These are phyloP conservation scores for Esox lucius DNA, from an alignment of 2,797 vertebrate species.

Conservation along the genomic window DNA sequence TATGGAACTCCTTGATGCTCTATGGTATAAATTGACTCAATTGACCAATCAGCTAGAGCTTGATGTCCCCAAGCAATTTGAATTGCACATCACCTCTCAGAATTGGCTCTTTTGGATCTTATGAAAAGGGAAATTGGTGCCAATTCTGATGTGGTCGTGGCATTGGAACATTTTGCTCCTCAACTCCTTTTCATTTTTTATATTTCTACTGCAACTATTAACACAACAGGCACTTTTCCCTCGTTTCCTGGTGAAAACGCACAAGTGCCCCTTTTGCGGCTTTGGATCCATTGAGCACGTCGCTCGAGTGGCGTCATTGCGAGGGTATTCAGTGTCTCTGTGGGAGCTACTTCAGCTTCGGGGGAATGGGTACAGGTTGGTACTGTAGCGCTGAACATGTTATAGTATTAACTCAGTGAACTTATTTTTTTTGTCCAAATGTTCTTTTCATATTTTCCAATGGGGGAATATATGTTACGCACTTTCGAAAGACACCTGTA, in stretches of 20 bases:
- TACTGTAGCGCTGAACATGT: conserved; percentile 1
- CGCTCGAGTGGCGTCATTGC: conserved; percentile 27
- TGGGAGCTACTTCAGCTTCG: conserved; percentile 6
- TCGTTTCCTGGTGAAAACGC: conserved; percentile 19
- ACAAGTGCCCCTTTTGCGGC: conserved; percentile 22
- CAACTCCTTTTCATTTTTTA: conserved; percentile 34
- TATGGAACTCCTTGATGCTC: conserved; percentile 36
- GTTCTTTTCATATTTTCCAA: not conserved
- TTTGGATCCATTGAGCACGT: conserved; percentile 22
- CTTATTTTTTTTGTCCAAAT: not conserved
- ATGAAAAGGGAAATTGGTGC: conserved; percentile 43
- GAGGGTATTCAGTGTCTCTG: conserved; percentile 1
- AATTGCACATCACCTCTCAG: conserved; percentile 46
- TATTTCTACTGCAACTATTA: conserved; percentile 40
- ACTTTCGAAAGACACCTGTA: not conserved
- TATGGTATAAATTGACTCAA: conserved; percentile 44
- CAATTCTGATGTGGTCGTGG: conserved; percentile 49
- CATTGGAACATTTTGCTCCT: conserved; percentile 37
- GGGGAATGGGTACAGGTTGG: not conserved
- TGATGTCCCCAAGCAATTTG: conserved; percentile 47
- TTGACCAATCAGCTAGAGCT: conserved; percentile 52
- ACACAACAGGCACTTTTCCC: conserved; percentile 31
- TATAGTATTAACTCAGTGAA: not conserved
- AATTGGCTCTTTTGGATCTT: conserved; percentile 47
- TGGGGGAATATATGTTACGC: not conserved